These are phyloP conservation scores for Tenthredo mesomela DNA, from an alignment of 2,888 invertebrate genomes.

Conservation along the genomic window DNA sequence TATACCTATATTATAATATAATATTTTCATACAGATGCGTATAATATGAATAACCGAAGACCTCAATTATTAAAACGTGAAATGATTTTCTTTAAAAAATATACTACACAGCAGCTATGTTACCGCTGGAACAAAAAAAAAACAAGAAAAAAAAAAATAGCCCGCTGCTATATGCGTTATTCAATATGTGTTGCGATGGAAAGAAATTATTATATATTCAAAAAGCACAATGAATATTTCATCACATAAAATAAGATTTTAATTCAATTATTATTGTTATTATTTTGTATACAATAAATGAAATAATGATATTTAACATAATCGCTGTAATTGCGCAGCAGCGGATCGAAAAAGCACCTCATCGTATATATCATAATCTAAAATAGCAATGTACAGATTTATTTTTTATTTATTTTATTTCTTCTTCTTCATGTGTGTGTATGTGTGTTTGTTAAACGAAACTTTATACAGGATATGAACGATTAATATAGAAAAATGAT, in stretches of 20 bases:
- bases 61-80: too few relatives aligned
- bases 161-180: too few relatives aligned
- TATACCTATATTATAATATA: not conserved
- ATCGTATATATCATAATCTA: not conserved
- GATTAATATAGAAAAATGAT: not conserved
- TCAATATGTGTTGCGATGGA: not conserved
- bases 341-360: not conserved
- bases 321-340: not conserved
- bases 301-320: not conserved
- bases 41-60: too few relatives aligned
- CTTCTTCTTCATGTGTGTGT: not conserved
- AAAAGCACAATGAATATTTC: not conserved
- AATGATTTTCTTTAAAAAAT: not conserved
- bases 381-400: slow-evolving; percentile 12
- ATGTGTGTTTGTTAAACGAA: not conserved
- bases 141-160: too few relatives aligned
- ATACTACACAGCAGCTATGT: not conserved
- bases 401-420: too few relatives aligned
- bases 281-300: not conserved
- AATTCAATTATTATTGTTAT: not conserved
- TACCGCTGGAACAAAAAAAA: not conserved
- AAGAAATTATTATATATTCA: not conserved
- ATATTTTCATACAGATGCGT: too few relatives aligned
- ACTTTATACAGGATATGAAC: slow-evolving; percentile 3
- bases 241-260: not conserved